Evolutionary conservation across 2,113 vertebrate species (phyloP), one percentile per base, ranked within the genome.

Genomic region (Boulengeromyrus knoepffleri): DNA sequence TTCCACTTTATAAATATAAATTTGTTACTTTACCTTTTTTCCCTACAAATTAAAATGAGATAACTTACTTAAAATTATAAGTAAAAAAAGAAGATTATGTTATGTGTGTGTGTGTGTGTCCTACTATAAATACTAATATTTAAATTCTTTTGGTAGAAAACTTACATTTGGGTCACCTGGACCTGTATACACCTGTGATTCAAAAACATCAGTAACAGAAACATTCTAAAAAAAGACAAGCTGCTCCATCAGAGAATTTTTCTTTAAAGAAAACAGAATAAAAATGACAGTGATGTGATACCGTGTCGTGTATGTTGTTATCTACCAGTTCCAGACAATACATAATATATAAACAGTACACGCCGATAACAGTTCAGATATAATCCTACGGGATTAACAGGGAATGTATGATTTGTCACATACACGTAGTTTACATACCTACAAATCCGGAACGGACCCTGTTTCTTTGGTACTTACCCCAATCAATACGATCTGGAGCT

Each of bases 401-500:
- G 74, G 17, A 42, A 39, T 80, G 24, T 85, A n/a, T 85, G 42
- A 47, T 17, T 39, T 12, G 21, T n/a, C 47, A 45, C 46, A n/a
- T 3, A 47, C 13, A 39, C 19, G 15, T 21, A 83, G 12, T 47
- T 49, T 74, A 87, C 27, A 53, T 36, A 2, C 19, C 50, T 91
- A 47, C 42, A 47, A 31, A 87, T 56, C 13, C 5, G n/a, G 12
- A 52, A 88, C 31, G 31, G 39, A 42, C 17, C 74, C 5, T 74
- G 6, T 88, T 80, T 87, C 50, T 56, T 9, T 45, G 70, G 90
- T 66, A 94, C 96, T 93, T 88, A 96, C 96, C 94, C 96, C 96
- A 91, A 97, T 96, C 85, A 95, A 95, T 66, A 96, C 93, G 92
- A 96, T 92, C 85, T 96, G 95, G 39, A 97, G 94, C 96, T 97